phyloP scores from a whole-genome alignment of 2,888 invertebrate species.

The Pycnomerus fuliginosus region DNA sequence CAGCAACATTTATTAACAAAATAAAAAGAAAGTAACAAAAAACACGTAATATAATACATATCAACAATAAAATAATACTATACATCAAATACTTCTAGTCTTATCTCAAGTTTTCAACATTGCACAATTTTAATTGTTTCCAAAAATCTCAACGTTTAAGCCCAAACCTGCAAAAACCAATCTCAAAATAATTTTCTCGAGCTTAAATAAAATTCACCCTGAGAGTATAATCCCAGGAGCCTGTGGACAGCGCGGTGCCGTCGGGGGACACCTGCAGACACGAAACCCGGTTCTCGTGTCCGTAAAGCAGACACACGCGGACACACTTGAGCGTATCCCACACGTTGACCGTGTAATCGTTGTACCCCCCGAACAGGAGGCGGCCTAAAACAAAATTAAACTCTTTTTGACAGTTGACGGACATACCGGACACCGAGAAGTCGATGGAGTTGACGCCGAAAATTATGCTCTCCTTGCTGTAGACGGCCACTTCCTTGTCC shows the following conservation, averaged over 20 bases:
- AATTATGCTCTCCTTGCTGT: conserved; percentile 94
- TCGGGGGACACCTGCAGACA: conserved; percentile 93
- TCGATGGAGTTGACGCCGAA: conserved; percentile 98
- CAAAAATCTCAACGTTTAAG: no score
- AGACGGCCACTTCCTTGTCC: conserved; percentile 95
- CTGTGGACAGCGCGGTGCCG: conserved; percentile 95
- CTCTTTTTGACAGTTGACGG: conserved; percentile 4
- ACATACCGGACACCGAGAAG: conserved; percentile 80
- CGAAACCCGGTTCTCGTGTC: conserved; percentile 94
- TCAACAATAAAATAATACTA: no score
- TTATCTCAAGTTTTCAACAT: no score
- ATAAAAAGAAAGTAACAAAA: no score
- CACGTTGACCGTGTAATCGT: conserved; percentile 97
- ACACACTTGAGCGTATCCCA: conserved; percentile 97
- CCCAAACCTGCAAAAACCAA: no score
- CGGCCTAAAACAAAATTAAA: conserved; percentile 62
- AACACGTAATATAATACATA: no score
- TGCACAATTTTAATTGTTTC: no score
- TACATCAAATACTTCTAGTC: no score
- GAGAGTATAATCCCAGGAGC: conserved; percentile 94
- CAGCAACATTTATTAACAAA: no score
- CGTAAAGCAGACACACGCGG: conserved; percentile 86
- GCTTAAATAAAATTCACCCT: no score
- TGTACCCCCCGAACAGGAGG: conserved; percentile 95
- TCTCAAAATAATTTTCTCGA: no score